These are phyloP conservation scores for Biston betularia DNA, from an alignment of 2,888 invertebrate genomes.

Conservation along the genomic window DNA sequence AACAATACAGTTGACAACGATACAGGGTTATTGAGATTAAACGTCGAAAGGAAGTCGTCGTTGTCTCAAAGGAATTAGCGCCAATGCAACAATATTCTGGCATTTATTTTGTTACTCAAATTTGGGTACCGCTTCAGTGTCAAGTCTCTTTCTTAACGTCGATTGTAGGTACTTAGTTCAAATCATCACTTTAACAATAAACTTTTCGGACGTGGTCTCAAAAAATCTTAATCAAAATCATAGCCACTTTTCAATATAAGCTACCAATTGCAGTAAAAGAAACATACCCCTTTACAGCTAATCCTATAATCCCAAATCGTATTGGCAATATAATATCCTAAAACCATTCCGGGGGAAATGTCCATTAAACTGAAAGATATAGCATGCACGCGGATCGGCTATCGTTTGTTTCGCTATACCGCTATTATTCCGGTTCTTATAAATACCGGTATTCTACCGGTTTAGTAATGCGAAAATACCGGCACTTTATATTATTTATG, in stretches of 20 bases:
- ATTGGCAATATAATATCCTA: conserved; percentile 34
- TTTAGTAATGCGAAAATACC: conserved; percentile 39
- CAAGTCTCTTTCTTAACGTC: too few relatives aligned
- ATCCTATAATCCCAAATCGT: conserved; percentile 29
- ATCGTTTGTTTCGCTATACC: conserved; percentile 18
- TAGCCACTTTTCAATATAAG: neutral
- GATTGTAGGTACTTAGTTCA: too few relatives aligned
- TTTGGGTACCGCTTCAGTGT: too few relatives aligned
- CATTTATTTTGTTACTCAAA: too few relatives aligned
- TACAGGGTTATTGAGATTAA: too few relatives aligned
- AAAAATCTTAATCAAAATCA: neutral
- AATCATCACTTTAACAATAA: too few relatives aligned
- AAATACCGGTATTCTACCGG: conserved; percentile 31
- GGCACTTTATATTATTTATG: conserved; percentile 56
- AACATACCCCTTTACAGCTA: conserved; percentile 12
- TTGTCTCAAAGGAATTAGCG: too few relatives aligned
- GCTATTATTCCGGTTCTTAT: conserved; percentile 23
- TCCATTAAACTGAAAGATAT: conserved; percentile 34
- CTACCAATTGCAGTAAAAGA: conserved; percentile 11
- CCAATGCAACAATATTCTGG: too few relatives aligned
- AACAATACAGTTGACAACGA: too few relatives aligned
- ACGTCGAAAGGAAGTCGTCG: too few relatives aligned
- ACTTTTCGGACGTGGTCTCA: too few relatives aligned
- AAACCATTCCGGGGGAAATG: conserved; percentile 28
- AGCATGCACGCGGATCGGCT: conserved; percentile 31